phyloP scores from a whole-genome alignment of 2,888 invertebrate species.

The Pseudococcus viburni region DNA sequence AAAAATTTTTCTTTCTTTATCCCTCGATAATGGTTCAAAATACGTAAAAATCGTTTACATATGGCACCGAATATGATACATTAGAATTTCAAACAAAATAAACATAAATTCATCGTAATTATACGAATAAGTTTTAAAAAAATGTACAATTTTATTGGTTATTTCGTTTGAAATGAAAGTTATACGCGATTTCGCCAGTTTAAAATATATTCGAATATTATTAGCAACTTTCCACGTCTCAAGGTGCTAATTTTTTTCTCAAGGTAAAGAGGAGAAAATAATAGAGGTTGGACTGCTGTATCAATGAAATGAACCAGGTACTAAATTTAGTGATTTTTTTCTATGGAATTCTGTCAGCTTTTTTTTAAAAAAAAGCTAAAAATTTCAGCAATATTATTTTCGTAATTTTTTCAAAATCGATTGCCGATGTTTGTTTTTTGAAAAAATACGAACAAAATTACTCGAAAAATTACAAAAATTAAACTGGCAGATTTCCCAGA shows the following conservation, averaged over 20 bases:
- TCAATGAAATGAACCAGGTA: no score
- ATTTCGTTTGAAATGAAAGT: background rate
- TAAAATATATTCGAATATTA: background rate
- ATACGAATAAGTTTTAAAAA: background rate
- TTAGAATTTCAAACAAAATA: background rate
- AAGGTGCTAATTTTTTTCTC: background rate
- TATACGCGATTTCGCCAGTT: background rate
- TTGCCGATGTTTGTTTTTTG: background rate
- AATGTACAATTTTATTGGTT: background rate
- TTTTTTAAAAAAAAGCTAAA: background rate
- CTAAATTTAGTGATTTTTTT: no score
- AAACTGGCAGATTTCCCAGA: no score
- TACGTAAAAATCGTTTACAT: constrained; percentile 1
- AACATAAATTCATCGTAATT: background rate
- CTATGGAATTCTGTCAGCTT: no score
- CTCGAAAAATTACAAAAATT: no score
- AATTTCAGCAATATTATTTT: no score
- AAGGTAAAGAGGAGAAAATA: background rate
- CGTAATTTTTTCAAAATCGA: no score
- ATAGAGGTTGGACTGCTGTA: no score
- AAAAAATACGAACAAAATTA: no score
- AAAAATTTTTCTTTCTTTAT: background rate
- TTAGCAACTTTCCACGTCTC: background rate
- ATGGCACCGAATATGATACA: constrained; percentile 13
- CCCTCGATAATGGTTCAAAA: background rate